Base-by-base conservation (phyloP, 23 tunicate species). In the Halocynthia aurantium region DNA sequence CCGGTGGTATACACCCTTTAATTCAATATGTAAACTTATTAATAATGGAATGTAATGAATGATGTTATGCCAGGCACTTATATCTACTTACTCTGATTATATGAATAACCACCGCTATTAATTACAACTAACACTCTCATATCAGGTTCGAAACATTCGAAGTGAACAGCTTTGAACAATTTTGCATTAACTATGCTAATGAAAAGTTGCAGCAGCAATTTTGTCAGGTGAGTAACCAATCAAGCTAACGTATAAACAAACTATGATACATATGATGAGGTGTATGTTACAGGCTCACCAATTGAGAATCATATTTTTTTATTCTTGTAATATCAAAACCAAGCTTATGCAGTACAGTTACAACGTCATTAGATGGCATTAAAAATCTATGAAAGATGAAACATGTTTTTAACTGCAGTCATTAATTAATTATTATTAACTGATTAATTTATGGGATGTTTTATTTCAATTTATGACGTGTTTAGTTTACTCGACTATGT, bases 121-220 rank as follows among this genome's bases (percentile, higher is more conserved):
- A 20, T 31, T 12, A 68, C 73, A n/a, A 17, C 15, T 21, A 17
- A 18, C 15, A 12, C 22, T n/a, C 75, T 49, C 44, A 50, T 22
- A 0, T 12, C 87, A 92, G 98, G 51, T 94, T 88, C 60, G 99
- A 88, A 81, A 94, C 99, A 49, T 94, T 88, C 67, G 91, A 94
- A 65, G 78, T 81, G 75, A 88, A 88, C 84, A 84, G 88, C 70
- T 88, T 94, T 78, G 95, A 94, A 75, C 99, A 88, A 71, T 88
- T 88, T 62, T 94, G 95, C 85, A 94, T 94, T 61, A 94, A 94
- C 81, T 88, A 88, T 61, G 98, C 93, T 7, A 87, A 93, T 76
- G 94, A 87, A 82, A 87, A 93, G 53, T 80, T 93, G 52, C 95
- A 94, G 52, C 95, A 94, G 64, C 99, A 88, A 53, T 94, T 94